Percentiles rank a stretch among this genome's conserved stretches.
Conservation (phyloP, 2,888 invertebrate genomes). For the Lasioglossum zephyrum region DNA sequence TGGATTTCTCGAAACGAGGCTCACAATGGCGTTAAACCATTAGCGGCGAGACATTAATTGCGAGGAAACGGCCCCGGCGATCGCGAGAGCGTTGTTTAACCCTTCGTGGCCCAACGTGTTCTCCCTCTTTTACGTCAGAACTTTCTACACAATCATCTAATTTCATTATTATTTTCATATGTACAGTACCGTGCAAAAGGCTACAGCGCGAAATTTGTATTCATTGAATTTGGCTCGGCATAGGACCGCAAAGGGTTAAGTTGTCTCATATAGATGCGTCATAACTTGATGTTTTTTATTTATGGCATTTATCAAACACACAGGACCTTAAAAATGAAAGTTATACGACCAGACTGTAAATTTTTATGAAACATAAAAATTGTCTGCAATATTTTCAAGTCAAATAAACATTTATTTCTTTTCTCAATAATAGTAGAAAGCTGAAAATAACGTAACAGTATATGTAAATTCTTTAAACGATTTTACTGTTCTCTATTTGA, state of each 20-base stretch:
- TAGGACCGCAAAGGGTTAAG: no score
- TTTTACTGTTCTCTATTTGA: no score
- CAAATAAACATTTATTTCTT: no score
- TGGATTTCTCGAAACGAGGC: slow-evolving; percentile 25
- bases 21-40: slow-evolving; percentile 46
- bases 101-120: neutral
- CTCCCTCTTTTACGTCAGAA: neutral
- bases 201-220: neutral
- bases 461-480: no score
- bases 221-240: no score
- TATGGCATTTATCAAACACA: no score
- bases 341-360: no score
- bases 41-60: slow-evolving; percentile 52
- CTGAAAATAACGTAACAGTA: neutral
- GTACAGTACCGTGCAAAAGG: neutral
- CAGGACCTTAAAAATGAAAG: no score
- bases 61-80: slow-evolving; percentile 8
- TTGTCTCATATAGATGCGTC: no score
- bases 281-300: no score
- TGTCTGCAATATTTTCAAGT: neutral
- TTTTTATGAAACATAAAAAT: no score
- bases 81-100: neutral
- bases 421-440: neutral
- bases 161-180: neutral
- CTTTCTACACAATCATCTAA: neutral